These are phyloP conservation scores for Bradynema listronoti DNA, from an alignment of 1,140 invertebrate species.

Conservation along the genomic window DNA sequence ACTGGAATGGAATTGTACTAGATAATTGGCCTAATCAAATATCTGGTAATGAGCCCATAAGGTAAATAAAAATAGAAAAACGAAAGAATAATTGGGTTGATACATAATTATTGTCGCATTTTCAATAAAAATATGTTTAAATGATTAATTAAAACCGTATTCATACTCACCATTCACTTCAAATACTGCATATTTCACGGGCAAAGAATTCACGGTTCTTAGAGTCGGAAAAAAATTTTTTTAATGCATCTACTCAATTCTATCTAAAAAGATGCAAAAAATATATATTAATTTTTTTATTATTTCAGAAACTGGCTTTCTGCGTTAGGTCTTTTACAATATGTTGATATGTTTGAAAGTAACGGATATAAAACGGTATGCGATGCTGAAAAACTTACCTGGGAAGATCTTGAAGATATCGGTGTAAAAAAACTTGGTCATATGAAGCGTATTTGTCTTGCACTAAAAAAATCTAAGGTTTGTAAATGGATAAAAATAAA, in stretches of 20 bases:
- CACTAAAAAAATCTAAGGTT: constrained; percentile 86
- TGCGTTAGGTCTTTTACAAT: constrained; percentile 45
- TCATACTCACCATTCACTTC: too few relatives aligned
- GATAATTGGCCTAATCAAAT: constrained; percentile 30
- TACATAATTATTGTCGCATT: not conserved
- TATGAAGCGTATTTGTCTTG: constrained; percentile 93
- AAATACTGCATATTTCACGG: too few relatives aligned
- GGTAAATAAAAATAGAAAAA: not conserved
- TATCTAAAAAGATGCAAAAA: not conserved
- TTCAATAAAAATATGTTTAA: too few relatives aligned
- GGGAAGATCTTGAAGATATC: constrained; percentile 92
- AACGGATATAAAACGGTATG: constrained; percentile 90
- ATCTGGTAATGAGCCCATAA: not conserved
- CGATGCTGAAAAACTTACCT: constrained; percentile 75
- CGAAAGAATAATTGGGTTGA: not conserved
- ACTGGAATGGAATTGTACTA: constrained; percentile 61
- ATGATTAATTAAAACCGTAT: too few relatives aligned
- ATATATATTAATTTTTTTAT: not conserved
- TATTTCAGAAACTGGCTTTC: constrained; percentile 38
- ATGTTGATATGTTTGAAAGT: constrained; percentile 61
- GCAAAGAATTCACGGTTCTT: too few relatives aligned
- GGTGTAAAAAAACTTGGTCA: constrained; percentile 80
- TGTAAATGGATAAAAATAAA: not conserved
- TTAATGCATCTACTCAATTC: not conserved
- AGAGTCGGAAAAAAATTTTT: too few relatives aligned